Base-by-base conservation (phyloP, 2,888 invertebrate species). In the Amphipoea oculea region DNA sequence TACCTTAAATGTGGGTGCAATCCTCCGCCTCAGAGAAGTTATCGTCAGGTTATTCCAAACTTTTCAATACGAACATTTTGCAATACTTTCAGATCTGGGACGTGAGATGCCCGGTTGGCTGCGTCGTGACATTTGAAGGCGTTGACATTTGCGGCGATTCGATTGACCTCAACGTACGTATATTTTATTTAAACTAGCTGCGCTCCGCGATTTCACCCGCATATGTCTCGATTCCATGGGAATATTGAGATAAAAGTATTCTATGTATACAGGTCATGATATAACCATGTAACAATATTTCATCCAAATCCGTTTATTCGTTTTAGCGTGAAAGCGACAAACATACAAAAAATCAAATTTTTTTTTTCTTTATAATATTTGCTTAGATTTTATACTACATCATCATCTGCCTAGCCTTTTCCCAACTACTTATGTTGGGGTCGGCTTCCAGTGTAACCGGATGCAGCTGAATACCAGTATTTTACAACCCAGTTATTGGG, bases 111-210 rank as follows among this genome's bases (percentile, higher is more conserved):
- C 92, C 94, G 72, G 92, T 95, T 11, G 97, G 97, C 4, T 97
- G 97, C 80, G 94, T 97, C 20, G 95, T 96, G 92, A 96, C 97
- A 1, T 97, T 98, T 76, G 96, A 97, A 91, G 97, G 97, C 5
- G 97, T 97, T 17, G 94, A 97, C 82, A 95, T 97, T 85, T 97
- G 97, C 88, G 96, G 97, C 75, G 97, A 97, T 81, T 96, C 97
- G 54, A 96, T 97, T 65, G 97, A 97, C 86, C 88, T 97, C 20
- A 96, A 94, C 88, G 97, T 97, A 92, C 95, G 96, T 92, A 82
- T 60, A n/a, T 36, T 62, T 40, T 48, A 17, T 69, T 17, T 20
- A 51, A 17, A 45, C 12, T 60, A 60, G 12, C 4, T 60, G n/a
- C 4, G 57, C 23, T 11, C 4, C 4, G n/a, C 60, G 60, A 4